A percentile compares a stretch with the other conserved stretches of the same genome.
phyloP scores from a whole-genome alignment of 2,888 invertebrate genomes.

The Seira ritae region DNA sequence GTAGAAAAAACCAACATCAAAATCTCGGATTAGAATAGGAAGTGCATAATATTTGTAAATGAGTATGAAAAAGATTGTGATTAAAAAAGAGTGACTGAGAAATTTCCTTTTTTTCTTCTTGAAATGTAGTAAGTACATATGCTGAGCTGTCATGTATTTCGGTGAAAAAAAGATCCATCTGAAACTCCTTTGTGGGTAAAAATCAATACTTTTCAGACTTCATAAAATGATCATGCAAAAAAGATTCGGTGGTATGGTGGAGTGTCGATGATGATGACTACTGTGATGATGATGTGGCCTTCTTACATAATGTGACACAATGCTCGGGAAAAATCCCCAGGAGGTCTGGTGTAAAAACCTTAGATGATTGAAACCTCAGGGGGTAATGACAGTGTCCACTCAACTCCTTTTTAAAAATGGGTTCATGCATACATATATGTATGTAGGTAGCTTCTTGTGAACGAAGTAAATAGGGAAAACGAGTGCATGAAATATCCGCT shows the following conservation, averaged over 20 bases:
- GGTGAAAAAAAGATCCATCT: not conserved
- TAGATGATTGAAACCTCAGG: slow-evolving; percentile 55
- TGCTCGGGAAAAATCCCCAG: slow-evolving; percentile 58
- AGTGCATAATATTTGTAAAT: too few relatives aligned
- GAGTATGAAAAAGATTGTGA: too few relatives aligned
- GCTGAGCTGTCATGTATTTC: too few relatives aligned
- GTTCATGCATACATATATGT: too few relatives aligned
- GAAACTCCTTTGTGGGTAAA: slow-evolving; percentile 33
- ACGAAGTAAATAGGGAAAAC: too few relatives aligned
- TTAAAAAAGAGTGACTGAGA: too few relatives aligned
- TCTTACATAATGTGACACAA: slow-evolving; percentile 56
- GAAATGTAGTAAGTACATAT: too few relatives aligned
- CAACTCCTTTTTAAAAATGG: slow-evolving; percentile 20
- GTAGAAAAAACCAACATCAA: too few relatives aligned
- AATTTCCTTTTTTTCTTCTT: too few relatives aligned
- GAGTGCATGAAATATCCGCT: too few relatives aligned
- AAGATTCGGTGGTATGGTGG: slow-evolving; percentile 16
- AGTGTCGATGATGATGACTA: slow-evolving; percentile 39
- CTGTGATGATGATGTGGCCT: slow-evolving; percentile 47
- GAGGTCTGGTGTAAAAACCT: slow-evolving; percentile 57
- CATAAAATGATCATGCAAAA: slow-evolving; percentile 7
- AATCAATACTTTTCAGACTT: slow-evolving; percentile 31
- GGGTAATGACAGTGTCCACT: slow-evolving; percentile 58
- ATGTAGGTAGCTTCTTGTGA: too few relatives aligned
- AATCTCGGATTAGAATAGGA: too few relatives aligned